Evolutionary conservation across 1,140 invertebrate genomes (phyloP).

Genomic region (Galendromus occidentalis): DNA sequence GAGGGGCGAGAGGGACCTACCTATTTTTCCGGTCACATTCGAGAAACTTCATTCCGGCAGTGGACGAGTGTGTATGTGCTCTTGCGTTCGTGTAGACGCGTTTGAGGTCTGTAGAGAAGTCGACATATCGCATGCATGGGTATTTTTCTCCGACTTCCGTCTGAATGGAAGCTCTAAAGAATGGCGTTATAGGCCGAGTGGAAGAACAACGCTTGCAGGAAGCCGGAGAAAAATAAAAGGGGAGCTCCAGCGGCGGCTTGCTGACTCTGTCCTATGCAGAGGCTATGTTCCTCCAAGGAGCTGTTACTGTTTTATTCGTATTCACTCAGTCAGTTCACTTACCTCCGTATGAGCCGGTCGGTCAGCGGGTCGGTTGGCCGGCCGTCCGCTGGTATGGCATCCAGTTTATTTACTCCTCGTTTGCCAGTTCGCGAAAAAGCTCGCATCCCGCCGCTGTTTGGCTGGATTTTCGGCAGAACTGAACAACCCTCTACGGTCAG

Average conservation of each 20-base stretch:
- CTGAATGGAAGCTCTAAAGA: no score
- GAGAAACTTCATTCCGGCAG: no score
- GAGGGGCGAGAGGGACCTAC: no score
- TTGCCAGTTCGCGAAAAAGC: background rate
- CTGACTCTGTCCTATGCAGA: background rate
- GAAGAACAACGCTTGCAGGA: background rate
- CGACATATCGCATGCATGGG: no score
- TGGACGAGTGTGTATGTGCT: no score
- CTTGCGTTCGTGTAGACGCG: no score
- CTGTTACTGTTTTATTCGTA: slow-evolving; percentile 9
- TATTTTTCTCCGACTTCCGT: no score
- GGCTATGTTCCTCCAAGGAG: slow-evolving; percentile 2
- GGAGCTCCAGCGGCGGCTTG: background rate
- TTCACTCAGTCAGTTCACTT: background rate
- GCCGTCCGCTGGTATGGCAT: background rate
- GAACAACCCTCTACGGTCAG: background rate
- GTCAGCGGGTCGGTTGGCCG: no score
- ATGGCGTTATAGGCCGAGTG: background rate
- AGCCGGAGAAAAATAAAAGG: background rate
- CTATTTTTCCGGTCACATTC: no score
- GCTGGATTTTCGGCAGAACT: background rate
- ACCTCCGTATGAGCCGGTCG: background rate
- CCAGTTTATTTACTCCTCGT: background rate
- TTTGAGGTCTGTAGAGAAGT: no score
- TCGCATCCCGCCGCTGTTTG: background rate